Percentiles rank a stretch among this genome's conserved stretches.
These are phyloP conservation scores for Orthosia gothica DNA, from an alignment of 2,888 invertebrate genomes.

Conservation along the genomic window DNA sequence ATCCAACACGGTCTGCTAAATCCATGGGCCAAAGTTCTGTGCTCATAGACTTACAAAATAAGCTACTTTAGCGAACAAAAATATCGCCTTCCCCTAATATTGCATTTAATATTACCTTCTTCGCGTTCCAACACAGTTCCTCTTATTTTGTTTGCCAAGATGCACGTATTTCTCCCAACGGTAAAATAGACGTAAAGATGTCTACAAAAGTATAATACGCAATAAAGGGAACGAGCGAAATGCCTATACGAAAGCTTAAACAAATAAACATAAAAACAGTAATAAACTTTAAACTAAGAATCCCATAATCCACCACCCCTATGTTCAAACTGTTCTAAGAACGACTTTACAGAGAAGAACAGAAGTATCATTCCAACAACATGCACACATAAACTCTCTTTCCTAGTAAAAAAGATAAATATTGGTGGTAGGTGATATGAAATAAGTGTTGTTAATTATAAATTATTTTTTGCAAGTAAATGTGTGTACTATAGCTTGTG, in stretches of 20 bases:
- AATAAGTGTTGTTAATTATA: too few species aligned
- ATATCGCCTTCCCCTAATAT: neutral
- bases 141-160: neutral
- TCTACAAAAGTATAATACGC: conserved; percentile 52
- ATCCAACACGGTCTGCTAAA: neutral
- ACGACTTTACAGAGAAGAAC: neutral
- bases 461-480: too few species aligned
- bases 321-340: conserved; percentile 27
- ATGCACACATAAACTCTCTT: too few species aligned
- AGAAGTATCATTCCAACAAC: conserved; percentile 40
- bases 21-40: neutral
- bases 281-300: conserved; percentile 65
- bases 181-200: conserved; percentile 53
- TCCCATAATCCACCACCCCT: conserved; percentile 63
- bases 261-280: conserved; percentile 65
- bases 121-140: neutral
- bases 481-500: too few species aligned
- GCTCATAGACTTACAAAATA: neutral
- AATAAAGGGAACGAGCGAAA: conserved; percentile 54
- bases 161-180: conserved; percentile 29
- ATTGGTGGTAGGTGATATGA: too few species aligned
- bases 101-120: neutral
- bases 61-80: neutral
- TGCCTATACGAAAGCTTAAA: conserved; percentile 55
- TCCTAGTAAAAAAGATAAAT: too few species aligned